A percentile compares a stretch with the other conserved stretches of the same genome.
Conservation (phyloP, 2,888 invertebrate genomes). For the Drosophila greeni region DNA sequence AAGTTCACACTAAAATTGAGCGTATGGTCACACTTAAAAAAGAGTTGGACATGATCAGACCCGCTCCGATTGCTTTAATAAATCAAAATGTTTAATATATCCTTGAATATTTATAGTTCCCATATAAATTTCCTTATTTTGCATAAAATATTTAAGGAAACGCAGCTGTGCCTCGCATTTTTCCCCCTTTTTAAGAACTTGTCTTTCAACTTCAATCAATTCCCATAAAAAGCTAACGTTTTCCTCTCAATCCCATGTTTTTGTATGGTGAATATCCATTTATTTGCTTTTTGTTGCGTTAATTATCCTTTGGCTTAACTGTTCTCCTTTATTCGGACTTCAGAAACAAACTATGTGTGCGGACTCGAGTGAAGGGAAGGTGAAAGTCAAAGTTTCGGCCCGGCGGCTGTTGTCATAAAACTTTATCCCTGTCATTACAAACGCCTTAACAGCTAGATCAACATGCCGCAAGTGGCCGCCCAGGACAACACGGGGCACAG, state of each 20-base stretch:
- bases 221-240: neutral
- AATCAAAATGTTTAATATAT: no score
- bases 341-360: neutral
- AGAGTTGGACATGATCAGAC: no score
- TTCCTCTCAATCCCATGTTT: neutral
- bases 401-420: constrained; percentile 43
- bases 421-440: constrained; percentile 53
- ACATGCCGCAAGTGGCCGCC: constrained; percentile 49
- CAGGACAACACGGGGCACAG: constrained; percentile 5
- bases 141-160: neutral
- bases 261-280: no score
- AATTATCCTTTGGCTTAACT: constrained; percentile 5
- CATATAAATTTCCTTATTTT: neutral
- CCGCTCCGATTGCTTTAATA: no score
- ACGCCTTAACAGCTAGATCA: constrained; percentile 55
- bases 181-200: no score
- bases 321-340: neutral
- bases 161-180: neutral
- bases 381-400: constrained; percentile 36
- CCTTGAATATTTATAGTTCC: no score
- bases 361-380: constrained; percentile 12
- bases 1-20: no score
- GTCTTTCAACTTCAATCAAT: no score
- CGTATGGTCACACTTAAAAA: no score
- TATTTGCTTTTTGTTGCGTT: neutral